phyloP scores from a whole-genome alignment of 1,140 invertebrate species.

The Planococcus citri region DNA sequence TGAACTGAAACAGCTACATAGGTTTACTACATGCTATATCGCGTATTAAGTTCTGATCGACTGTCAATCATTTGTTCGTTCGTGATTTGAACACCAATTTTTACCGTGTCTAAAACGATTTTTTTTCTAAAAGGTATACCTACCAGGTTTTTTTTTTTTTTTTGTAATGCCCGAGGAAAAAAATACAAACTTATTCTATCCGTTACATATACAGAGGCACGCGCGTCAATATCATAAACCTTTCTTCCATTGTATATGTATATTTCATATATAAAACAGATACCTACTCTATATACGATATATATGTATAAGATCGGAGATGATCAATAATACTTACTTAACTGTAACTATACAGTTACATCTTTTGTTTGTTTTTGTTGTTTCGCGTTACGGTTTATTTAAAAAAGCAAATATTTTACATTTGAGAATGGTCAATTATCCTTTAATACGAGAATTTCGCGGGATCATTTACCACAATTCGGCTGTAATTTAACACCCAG shows the following conservation, averaged over 20 bases:
- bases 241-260: neutral
- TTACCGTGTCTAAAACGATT: conserved; percentile 14
- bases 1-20: neutral
- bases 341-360: neutral
- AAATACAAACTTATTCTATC: conserved; percentile 4
- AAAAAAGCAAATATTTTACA: neutral
- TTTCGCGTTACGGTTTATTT: neutral
- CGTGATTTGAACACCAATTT: conserved; percentile 17
- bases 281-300: neutral
- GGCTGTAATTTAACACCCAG: no score
- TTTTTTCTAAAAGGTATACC: neutral
- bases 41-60: conserved; percentile 14
- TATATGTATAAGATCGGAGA: neutral
- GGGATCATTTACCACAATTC: no score
- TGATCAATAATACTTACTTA: neutral
- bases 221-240: neutral
- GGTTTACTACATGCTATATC: neutral
- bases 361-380: neutral
- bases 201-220: neutral
- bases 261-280: no score
- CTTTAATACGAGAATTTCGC: no score
- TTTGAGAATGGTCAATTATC: neutral
- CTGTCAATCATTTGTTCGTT: conserved; percentile 19
- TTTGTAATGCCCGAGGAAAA: neutral
- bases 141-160: conserved; percentile 1